Evolutionary conservation across 2,797 vertebrate genomes (phyloP).

Genomic region (Paramormyrops hopkinsi): DNA sequence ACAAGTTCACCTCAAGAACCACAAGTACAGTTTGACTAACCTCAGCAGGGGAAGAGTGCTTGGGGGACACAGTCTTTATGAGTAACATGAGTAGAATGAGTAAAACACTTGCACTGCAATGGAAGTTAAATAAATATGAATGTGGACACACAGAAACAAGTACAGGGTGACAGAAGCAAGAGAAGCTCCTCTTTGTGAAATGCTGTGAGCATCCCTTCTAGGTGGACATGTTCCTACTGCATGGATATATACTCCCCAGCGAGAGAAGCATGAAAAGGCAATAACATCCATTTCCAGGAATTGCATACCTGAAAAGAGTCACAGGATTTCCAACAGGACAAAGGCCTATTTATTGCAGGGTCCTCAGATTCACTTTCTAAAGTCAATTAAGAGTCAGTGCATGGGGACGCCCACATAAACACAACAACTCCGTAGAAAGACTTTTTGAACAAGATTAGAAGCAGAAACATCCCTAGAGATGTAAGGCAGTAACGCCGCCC

Average conservation of each 20-base stretch:
- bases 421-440: not conserved
- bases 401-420: not conserved
- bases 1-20: not conserved
- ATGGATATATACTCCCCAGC: not conserved
- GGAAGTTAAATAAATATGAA: not conserved
- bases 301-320: not conserved
- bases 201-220: not conserved
- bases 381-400: not conserved
- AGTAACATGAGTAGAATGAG: not conserved
- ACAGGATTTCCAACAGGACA: not conserved
- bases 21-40: not conserved
- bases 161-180: not conserved
- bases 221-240: not conserved
- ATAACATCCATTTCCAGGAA: not conserved
- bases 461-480: not conserved
- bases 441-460: not conserved
- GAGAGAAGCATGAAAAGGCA: not conserved
- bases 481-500: not conserved
- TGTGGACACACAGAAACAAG: not conserved
- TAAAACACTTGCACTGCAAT: not conserved
- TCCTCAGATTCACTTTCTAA: not conserved
- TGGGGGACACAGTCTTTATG: not conserved
- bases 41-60: not conserved
- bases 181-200: not conserved
- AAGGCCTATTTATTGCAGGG: not conserved